Evolutionary conservation across 2,888 invertebrate genomes (phyloP).

Genomic region (Scaptomyza tumidula): DNA sequence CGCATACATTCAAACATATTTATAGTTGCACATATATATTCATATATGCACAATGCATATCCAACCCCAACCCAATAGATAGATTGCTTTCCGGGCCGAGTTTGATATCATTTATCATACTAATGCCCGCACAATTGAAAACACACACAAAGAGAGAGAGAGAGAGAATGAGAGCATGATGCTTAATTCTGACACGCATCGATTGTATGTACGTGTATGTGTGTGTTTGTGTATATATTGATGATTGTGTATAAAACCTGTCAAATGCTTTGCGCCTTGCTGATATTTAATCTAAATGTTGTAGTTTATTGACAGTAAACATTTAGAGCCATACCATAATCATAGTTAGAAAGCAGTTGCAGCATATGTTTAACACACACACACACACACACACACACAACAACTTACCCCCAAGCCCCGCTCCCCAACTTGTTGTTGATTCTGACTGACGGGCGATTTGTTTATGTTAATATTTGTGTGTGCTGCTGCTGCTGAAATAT

Average conservation of each 20-base stretch:
- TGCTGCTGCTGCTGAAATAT: conserved; percentile 9
- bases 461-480: conserved; percentile 33
- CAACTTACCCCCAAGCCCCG: background rate
- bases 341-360: conserved; percentile 1
- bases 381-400: background rate
- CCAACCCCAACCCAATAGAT: conserved; percentile 1
- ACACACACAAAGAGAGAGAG: background rate
- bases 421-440: too few relatives aligned
- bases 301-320: too few relatives aligned
- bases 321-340: background rate
- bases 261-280: conserved; percentile 49
- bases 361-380: conserved; percentile 11
- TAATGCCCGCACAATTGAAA: conserved; percentile 62
- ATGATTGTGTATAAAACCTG: conserved; percentile 47
- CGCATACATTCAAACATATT: background rate
- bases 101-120: conserved; percentile 61
- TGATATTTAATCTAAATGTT: conserved; percentile 57
- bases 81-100: conserved; percentile 19
- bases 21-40: background rate
- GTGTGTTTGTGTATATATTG: conserved; percentile 1
- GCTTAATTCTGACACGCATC: conserved; percentile 41
- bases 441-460: conserved; percentile 30
- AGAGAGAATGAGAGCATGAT: conserved; percentile 13
- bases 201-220: conserved; percentile 3
- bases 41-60: conserved; percentile 1